phyloP scores from a whole-genome alignment of 2,797 vertebrate genomes.

The Spheniscus humboldti region DNA sequence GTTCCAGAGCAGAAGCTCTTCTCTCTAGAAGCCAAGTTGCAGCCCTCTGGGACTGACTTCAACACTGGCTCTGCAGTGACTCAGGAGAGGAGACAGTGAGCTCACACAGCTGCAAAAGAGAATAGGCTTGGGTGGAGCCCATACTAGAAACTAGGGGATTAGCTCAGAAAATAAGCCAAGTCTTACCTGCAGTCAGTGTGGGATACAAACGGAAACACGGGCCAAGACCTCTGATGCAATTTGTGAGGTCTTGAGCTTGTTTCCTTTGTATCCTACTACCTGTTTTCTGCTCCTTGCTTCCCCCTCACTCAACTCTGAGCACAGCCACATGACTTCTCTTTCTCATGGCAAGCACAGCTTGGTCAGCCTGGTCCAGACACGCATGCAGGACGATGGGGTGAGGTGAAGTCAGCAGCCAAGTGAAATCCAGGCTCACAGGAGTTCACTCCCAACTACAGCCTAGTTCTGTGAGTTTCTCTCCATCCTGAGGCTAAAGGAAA shows the following conservation, averaged over 20 bases:
- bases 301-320: not conserved
- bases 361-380: not conserved
- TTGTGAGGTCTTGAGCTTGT: not conserved
- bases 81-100: not conserved
- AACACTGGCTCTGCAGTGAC: not conserved
- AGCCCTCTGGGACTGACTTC: not conserved
- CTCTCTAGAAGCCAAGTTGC: not conserved
- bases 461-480: not conserved
- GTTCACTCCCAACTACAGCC: not conserved
- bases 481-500: not conserved
- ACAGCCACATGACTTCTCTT: fast-evolving
- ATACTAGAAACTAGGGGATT: not conserved
- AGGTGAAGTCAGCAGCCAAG: not conserved
- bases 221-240: not conserved
- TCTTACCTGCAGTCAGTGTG: not conserved
- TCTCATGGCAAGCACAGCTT: no score
- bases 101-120: not conserved
- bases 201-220: not conserved
- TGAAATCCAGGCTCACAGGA: not conserved
- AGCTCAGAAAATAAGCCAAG: not conserved
- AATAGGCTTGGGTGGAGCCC: not conserved
- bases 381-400: fast-evolving
- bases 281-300: not conserved
- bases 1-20: not conserved
- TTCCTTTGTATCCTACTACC: not conserved